These are phyloP conservation scores for Amphimedon queenslandica DNA, from an alignment of 37 sponge, comb jelly and placozoan genomes.

Conservation along the genomic window DNA sequence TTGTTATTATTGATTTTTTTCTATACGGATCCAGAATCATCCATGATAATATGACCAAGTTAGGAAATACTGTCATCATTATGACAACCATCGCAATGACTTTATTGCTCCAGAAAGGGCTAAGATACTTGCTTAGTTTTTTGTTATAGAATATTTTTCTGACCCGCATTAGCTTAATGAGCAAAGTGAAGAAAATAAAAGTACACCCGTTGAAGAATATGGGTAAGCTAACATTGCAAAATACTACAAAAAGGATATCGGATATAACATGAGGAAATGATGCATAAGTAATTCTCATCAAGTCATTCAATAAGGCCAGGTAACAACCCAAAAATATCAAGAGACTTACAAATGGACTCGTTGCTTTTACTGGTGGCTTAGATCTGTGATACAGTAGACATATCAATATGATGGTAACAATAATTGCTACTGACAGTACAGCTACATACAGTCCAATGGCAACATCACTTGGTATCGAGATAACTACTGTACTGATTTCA, in stretches of 20 bases:
- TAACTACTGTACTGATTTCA: background rate
- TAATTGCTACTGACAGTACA: background rate
- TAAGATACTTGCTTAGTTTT: background rate
- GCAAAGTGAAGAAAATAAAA: constrained; percentile 5
- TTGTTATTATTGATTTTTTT: background rate
- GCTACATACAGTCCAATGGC: background rate
- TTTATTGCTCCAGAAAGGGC: too few species aligned
- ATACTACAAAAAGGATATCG: background rate
- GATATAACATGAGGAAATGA: background rate
- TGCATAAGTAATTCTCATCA: background rate
- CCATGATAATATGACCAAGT: background rate
- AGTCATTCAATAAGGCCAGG: background rate
- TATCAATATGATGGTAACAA: constrained; percentile 1
- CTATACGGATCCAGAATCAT: background rate
- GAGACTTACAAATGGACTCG: constrained; percentile 13
- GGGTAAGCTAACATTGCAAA: background rate
- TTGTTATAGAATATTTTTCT: constrained; percentile 6
- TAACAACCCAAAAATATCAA: constrained; percentile 32
- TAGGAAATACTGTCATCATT: background rate
- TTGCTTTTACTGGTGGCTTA: constrained; percentile 32
- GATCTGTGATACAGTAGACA: constrained; percentile 19
- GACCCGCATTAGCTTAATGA: constrained; percentile 10
- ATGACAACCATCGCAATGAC: background rate
- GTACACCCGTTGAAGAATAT: background rate
- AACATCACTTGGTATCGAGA: background rate